phyloP scores from a whole-genome alignment of 2,888 invertebrate species.

The Drosophila niveifrons region DNA sequence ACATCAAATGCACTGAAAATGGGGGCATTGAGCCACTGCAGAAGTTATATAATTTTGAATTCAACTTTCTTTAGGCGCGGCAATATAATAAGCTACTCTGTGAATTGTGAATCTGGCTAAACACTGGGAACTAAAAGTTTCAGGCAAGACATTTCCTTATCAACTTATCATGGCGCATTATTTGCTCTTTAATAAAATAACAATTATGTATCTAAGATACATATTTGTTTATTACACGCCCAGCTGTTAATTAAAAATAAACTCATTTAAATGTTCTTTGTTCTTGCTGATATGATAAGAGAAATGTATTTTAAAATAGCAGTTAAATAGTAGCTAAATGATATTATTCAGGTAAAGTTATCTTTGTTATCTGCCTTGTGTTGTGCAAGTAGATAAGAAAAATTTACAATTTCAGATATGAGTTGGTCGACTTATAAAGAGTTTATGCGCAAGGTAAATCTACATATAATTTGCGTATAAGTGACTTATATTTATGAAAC shows the following conservation, averaged over 20 bases:
- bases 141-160: slow-evolving; percentile 22
- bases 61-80: slow-evolving; percentile 11
- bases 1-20: slow-evolving; percentile 61
- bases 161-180: slow-evolving; percentile 30
- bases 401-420: slow-evolving; percentile 18
- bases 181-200: slow-evolving; percentile 23
- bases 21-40: slow-evolving; percentile 61
- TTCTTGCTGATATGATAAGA: slow-evolving; percentile 31
- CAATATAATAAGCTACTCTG: slow-evolving; percentile 21
- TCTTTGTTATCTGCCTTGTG: slow-evolving; percentile 13
- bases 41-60: slow-evolving; percentile 56
- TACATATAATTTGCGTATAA: not conserved
- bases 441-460: not conserved
- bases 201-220: slow-evolving; percentile 8
- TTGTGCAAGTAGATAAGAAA: slow-evolving; percentile 28
- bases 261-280: slow-evolving; percentile 51
- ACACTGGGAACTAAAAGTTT: slow-evolving; percentile 6
- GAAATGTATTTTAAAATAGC: slow-evolving; percentile 37
- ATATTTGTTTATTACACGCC: slow-evolving; percentile 6
- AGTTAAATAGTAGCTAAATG: slow-evolving; percentile 16
- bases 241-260: slow-evolving; percentile 40
- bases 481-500: no score
- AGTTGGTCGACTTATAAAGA: not conserved
- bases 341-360: slow-evolving; percentile 15
- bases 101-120: not conserved